Base-by-base conservation (phyloP, 2,888 invertebrate species). In the Anthophora plumipes region DNA sequence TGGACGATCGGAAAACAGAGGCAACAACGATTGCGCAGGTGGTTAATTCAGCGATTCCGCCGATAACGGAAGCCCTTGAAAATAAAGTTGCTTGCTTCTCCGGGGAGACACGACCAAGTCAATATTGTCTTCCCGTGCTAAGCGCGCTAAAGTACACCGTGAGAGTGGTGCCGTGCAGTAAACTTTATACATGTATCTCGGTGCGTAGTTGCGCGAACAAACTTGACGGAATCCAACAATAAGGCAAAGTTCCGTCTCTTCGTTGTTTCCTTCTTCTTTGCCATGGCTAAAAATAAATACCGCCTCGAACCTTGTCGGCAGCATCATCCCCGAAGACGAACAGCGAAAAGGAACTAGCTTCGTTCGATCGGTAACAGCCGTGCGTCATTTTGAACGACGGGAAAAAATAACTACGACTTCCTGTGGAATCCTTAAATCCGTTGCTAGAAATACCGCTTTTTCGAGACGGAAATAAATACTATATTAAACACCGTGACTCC, bases 91-190 rank as follows among this genome's bases (percentile, higher is more conserved):
- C 61, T 39, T 57, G 71, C 67, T 79, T 64, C 79, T 74, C 43
- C 48, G 22, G 74, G 69, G 72, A 75, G 86, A 80, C 69, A 80
- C 82, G 80, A 70, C 70, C 78, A 25, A 82, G 86, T 75, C 84
- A 87, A 87, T 87, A 87, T 88, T 88, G 85, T 82, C 82, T 82
- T 73, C 50, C 64, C 41, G 68, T 82, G 70, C 85, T 87, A 87
- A 85, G 82, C 85, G 70, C 84, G 70, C 54, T 54, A 72, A 83
- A 86, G 86, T 75, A 78, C 72, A 55, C 64, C 54, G 48, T 57
- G 55, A 43, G 74, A 71, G 52, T 69, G 64, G 54, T 70, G 39
- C 76, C 64, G 69, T 48, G 68, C 76, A 54, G 75, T 52, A 72
- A 82, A 85, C 80, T 87, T 85, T 75, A 74, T 79, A 79, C 74